Evolutionary conservation across 64 coral and sea anemone species (phyloP), one percentile per base, ranked within the genome.

Genomic region (Cladopsammia gracilis): DNA sequence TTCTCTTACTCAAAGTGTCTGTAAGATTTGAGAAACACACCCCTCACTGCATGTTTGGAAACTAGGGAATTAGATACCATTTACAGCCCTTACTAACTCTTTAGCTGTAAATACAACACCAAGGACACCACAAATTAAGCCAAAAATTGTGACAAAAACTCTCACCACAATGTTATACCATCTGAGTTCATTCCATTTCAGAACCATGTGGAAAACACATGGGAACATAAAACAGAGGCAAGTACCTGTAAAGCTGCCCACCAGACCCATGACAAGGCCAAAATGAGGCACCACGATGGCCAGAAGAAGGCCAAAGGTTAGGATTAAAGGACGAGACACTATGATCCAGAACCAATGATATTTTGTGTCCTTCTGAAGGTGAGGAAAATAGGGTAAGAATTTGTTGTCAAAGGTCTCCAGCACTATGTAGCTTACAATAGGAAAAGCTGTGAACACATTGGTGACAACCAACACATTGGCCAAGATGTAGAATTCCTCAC

Each of bases 191-290:
- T 97, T 94, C 95, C 95, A 97, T 61, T 97, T 97, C 23, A 97
- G 86, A 43, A 94, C 93, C 34, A 97, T 79, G 77, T 97, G 95
- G 26, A 95, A 95, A 53, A 95, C 6, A 58, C 93, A 89, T 8
- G 93, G 87, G 20, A 94, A 89, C 46, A 90, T 58, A 89, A 96
- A 96, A 50, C 87, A 96, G 14, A 96, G 78, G 48, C 95, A 96
- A 16, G 80, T 96, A 15, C 95, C 95, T 20, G 95, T 96, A 60
- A 96, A 96, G 48, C 95, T 96, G 11, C 95, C 95, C n/a, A 96
- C 87, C 7, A 96, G 68, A 58, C 95, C 91, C 95, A 96, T 94
- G 10, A 96, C 71, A 25, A 96, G 68, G 56, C 89, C 95, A 94
- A 96, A 96, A 76, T 96, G 95, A 0, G 95, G 95, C 7, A 96